phyloP scores from a whole-genome alignment of 2,113 vertebrate genomes.

The Ageneiosus marmoratus region DNA sequence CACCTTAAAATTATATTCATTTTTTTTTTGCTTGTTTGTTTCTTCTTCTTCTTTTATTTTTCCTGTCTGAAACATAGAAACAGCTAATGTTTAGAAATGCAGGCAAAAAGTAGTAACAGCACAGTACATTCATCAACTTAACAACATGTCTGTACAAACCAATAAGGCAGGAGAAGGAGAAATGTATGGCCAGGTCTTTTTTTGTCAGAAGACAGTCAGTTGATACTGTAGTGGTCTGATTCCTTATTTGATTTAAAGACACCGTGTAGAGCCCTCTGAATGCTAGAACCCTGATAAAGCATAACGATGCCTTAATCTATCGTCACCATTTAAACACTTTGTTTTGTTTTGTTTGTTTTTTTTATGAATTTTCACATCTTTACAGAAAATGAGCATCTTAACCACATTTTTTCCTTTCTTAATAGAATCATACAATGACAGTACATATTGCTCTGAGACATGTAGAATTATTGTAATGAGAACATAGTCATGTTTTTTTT shows the following conservation, averaged over 20 bases:
- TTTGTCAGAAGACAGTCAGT: slow-evolving; percentile 29
- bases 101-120: slow-evolving; percentile 97
- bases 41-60: slow-evolving; percentile 49
- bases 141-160: slow-evolving; percentile 83
- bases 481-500: neutral
- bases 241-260: neutral
- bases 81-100: slow-evolving; percentile 86
- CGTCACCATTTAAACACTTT: slow-evolving; percentile 2
- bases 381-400: slow-evolving; percentile 4
- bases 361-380: neutral
- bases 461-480: neutral
- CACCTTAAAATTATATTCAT: slow-evolving; percentile 79
- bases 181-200: slow-evolving; percentile 24
- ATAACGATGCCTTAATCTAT: neutral
- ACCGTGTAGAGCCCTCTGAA: neutral
- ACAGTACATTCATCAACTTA: slow-evolving; percentile 93
- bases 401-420: slow-evolving; percentile 8
- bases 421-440: slow-evolving; percentile 28
- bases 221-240: slow-evolving; percentile 34
- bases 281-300: slow-evolving; percentile 8
- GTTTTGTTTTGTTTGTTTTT: neutral
- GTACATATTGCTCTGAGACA: slow-evolving; percentile 19
- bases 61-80: slow-evolving; percentile 77
- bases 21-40: slow-evolving; percentile 71
- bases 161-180: slow-evolving; percentile 79